Conservation (phyloP, 2,113 vertebrate genomes). For the Craseonycteris thonglongyai region DNA sequence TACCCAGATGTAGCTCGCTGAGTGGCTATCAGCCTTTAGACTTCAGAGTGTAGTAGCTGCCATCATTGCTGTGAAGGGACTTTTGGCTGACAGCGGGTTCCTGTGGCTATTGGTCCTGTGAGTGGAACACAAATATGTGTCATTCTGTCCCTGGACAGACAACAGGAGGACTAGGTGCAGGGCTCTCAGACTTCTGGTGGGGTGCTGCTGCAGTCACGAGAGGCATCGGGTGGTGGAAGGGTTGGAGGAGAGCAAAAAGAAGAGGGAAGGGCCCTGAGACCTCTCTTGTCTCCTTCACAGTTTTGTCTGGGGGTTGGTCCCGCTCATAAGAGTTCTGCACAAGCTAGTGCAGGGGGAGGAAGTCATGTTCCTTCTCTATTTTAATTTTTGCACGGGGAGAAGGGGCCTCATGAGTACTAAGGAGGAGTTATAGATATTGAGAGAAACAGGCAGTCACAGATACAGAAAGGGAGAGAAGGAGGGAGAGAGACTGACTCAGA, state of each 20-base stretch:
- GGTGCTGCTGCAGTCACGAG: fast-evolving
- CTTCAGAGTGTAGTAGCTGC: not conserved
- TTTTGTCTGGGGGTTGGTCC: not conserved
- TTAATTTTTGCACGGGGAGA: not conserved
- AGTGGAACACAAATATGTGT: not conserved
- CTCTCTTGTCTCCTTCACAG: not conserved
- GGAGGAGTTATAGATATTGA: not conserved
- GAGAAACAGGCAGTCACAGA: not conserved
- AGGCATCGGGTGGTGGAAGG: not conserved
- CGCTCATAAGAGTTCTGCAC: not conserved
- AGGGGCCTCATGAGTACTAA: not conserved
- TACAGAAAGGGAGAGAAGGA: not conserved
- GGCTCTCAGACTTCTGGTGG: not conserved
- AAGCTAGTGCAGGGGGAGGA: not conserved
- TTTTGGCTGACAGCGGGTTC: not conserved
- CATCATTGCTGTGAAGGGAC: not conserved
- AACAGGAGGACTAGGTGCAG: not conserved
- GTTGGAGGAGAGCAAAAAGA: not conserved
- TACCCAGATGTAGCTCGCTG: not conserved
- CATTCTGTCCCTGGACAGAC: not conserved
- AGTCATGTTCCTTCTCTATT: not conserved
- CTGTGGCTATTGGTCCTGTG: not conserved
- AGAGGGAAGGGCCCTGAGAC: not conserved
- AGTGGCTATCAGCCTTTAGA: not conserved
- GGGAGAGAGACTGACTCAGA: not conserved